These are phyloP conservation scores for Sussaba pulchella DNA, from an alignment of 2,888 invertebrate species.

Conservation along the genomic window DNA sequence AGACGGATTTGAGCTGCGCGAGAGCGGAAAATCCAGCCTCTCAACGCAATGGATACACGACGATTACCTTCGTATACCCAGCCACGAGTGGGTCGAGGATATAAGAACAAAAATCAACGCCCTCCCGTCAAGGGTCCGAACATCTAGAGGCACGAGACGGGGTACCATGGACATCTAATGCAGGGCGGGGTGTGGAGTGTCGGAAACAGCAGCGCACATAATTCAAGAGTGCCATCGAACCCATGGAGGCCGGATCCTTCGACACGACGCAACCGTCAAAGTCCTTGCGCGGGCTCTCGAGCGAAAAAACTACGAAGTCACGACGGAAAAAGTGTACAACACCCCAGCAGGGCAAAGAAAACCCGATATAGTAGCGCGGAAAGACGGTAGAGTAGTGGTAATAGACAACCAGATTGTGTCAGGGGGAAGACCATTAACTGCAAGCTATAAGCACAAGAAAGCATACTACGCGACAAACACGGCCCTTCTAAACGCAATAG, in stretches of 20 bases:
- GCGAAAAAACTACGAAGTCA: too few species aligned
- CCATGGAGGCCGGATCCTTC: slow-evolving; percentile 72
- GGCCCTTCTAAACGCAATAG: too few species aligned
- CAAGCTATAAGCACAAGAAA: too few species aligned
- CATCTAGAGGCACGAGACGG: slow-evolving; percentile 53
- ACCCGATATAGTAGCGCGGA: too few species aligned
- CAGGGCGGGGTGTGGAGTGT: slow-evolving; percentile 74
- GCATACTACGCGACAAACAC: too few species aligned
- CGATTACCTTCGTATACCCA: background rate
- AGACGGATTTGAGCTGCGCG: background rate
- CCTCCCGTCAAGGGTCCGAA: slow-evolving; percentile 72
- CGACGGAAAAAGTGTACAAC: too few species aligned
- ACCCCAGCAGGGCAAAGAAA: too few species aligned
- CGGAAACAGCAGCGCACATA: slow-evolving; percentile 76
- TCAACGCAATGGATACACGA: background rate
- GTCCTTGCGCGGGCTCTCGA: too few species aligned
- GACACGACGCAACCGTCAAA: too few species aligned
- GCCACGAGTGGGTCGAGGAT: background rate
- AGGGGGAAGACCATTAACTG: too few species aligned
- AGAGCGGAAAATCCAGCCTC: background rate
- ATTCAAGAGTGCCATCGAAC: slow-evolving; percentile 77
- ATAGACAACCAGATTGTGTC: too few species aligned
- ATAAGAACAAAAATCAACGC: slow-evolving; percentile 69
- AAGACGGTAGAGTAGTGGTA: too few species aligned
- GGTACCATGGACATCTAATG: background rate